A percentile compares a stretch with the other conserved stretches of the same genome.
These are phyloP conservation scores for Mesopsocus fuscifrons DNA, from an alignment of 2,888 invertebrate species.

Conservation along the genomic window DNA sequence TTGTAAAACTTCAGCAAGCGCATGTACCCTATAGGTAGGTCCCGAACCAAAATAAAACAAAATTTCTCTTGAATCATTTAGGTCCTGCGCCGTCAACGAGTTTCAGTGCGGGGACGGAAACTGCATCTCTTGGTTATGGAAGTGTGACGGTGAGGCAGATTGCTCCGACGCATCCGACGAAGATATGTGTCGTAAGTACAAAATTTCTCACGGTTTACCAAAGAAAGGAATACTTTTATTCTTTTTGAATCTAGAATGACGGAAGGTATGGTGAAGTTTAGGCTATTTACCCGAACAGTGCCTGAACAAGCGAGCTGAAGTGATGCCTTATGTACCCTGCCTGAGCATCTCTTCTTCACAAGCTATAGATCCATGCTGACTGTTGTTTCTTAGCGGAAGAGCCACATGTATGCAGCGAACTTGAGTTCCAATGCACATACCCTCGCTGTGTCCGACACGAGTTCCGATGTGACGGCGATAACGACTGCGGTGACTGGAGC, in stretches of 20 bases:
- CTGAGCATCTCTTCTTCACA: too few species aligned
- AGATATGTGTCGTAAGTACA: conserved; percentile 18
- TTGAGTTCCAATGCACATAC: conserved; percentile 54
- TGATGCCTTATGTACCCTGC: too few species aligned
- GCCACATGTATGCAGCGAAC: conserved; percentile 37
- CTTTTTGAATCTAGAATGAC: too few species aligned
- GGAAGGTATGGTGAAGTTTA: too few species aligned
- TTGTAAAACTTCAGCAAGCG: conserved; percentile 4
- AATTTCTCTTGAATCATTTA: conserved; percentile 14
- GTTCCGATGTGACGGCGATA: conserved; percentile 67
- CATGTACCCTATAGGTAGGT: background rate
- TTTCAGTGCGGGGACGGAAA: conserved; percentile 59
- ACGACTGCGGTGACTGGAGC: conserved; percentile 75
- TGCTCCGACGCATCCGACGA: conserved; percentile 67
- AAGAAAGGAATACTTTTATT: too few species aligned
- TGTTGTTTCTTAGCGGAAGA: conserved; percentile 19
- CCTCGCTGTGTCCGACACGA: conserved; percentile 51
- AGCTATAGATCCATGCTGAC: too few species aligned
- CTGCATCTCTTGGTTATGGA: conserved; percentile 54
- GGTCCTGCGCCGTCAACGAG: conserved; percentile 46
- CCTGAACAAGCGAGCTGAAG: too few species aligned
- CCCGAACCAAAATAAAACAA: background rate
- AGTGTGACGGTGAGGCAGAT: conserved; percentile 64
- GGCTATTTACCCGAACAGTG: too few species aligned
- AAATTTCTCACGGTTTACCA: too few species aligned